phyloP scores from a whole-genome alignment of 2,113 vertebrate species.

The Psittacus erithacus region DNA sequence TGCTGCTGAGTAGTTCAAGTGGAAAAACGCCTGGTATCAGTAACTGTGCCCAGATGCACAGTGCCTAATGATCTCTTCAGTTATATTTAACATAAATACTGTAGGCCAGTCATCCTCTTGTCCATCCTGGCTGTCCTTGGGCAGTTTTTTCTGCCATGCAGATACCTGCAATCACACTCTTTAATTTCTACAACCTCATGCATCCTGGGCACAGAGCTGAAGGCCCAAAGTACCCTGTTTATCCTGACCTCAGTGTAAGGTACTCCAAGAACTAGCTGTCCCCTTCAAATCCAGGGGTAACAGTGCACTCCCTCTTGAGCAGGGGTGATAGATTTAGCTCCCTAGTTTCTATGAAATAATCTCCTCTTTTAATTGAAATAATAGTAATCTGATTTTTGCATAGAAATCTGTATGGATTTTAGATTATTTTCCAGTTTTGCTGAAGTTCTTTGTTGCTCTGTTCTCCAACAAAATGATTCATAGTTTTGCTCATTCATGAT shows the following conservation, averaged over 20 bases:
- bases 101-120: background rate
- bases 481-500: background rate
- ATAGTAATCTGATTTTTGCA: background rate
- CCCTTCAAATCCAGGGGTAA: background rate
- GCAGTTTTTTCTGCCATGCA: background rate
- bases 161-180: background rate
- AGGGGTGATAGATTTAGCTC: background rate
- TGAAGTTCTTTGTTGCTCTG: background rate
- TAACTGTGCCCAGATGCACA: fast-evolving
- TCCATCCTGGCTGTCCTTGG: background rate
- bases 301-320: background rate
- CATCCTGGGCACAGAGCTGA: fast-evolving
- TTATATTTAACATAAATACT: background rate
- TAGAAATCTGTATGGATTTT: background rate
- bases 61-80: background rate
- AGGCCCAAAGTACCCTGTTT: background rate
- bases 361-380: no score
- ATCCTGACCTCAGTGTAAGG: background rate
- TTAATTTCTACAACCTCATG: background rate
- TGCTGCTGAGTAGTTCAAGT: background rate
- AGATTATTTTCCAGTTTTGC: background rate
- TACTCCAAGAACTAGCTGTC: background rate
- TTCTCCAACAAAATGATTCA: background rate
- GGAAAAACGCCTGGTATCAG: background rate
- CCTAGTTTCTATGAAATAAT: background rate